Evolutionary conservation across 2,888 invertebrate species (phyloP), one percentile per base, ranked within the genome.

Genomic region (Flabesymbios commensalis): DNA sequence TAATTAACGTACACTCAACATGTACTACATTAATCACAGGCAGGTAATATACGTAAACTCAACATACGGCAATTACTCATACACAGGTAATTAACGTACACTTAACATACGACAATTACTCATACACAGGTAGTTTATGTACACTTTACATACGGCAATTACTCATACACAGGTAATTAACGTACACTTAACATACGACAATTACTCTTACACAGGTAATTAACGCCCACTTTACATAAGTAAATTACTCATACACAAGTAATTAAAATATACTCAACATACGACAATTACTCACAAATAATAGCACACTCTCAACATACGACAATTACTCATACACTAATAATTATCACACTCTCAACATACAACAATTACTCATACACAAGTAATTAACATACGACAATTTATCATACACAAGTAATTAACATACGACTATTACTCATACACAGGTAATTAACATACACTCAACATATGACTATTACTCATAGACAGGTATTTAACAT

Each of bases 241-340:
- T n/a, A n/a, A n/a, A n/a, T n/a, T n/a, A n/a, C 58, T 0, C 57
- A 66, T 19, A 66, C 56, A 47, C 71, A 75, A 73, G 75, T 76
- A 57, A 57, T 43, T 59, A 5, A 19, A 29, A 22, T 14, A 10
- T 22, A 33, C 33, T 14, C 10, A 17, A 14, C 22, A 7, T 45
- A 19, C 19, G 19, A 45, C 10, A 45, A 45, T 10, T 7, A 7
- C 22, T 10, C 7, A 7, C 10, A 26, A 29, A 7, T 10, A 22
- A 29, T 17, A n/a, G n/a, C n/a, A n/a, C n/a, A n/a, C n/a, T n/a
- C n/a, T n/a, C n/a, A n/a, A n/a, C n/a, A n/a, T n/a, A n/a, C n/a
- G n/a, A n/a, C n/a, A n/a, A n/a, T n/a, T n/a, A n/a, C 58, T 0
- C 57, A 66, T 19, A 66, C 56, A 47, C 71, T 75, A 73, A 74